Evolutionary conservation across 2,888 invertebrate species (phyloP).

Genomic region (Eristalis tenax): DNA sequence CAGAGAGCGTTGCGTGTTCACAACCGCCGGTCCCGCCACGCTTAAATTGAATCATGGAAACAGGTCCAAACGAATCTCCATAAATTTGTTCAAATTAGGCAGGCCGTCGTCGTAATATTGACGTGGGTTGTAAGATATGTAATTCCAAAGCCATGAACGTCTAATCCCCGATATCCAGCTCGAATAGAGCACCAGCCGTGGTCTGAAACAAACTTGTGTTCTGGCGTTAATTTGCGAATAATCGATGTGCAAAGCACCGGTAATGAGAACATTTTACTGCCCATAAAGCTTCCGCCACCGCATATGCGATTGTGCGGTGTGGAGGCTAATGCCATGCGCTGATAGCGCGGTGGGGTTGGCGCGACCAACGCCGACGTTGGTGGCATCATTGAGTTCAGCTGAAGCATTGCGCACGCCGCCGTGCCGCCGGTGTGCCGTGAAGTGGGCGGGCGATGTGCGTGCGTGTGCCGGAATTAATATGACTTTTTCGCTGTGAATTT

Average conservation of each 20-base stretch:
- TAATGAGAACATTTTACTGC: slow-evolving; percentile 61
- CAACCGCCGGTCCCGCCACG: background rate
- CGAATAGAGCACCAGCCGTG: background rate
- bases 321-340: slow-evolving; percentile 19
- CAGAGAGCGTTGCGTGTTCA: background rate
- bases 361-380: background rate
- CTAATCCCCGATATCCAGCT: background rate
- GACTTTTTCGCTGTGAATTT: slow-evolving; percentile 30
- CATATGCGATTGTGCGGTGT: slow-evolving; percentile 33
- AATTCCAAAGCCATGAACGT: background rate
- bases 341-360: background rate
- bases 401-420: background rate
- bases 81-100: slow-evolving; percentile 20
- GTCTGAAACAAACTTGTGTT: background rate
- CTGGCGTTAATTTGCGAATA: slow-evolving; percentile 57
- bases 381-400: background rate
- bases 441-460: slow-evolving; percentile 1
- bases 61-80: background rate
- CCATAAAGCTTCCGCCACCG: slow-evolving; percentile 47
- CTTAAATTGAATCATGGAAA: background rate
- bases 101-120: background rate
- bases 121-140: slow-evolving; percentile 5
- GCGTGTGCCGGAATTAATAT: slow-evolving; percentile 47
- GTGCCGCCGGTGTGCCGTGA: no score
- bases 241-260: slow-evolving; percentile 59